A percentile compares a stretch with the other conserved stretches of the same genome.
phyloP scores from a whole-genome alignment of 2,797 vertebrate species.

The Peromyscus melanophrys region DNA sequence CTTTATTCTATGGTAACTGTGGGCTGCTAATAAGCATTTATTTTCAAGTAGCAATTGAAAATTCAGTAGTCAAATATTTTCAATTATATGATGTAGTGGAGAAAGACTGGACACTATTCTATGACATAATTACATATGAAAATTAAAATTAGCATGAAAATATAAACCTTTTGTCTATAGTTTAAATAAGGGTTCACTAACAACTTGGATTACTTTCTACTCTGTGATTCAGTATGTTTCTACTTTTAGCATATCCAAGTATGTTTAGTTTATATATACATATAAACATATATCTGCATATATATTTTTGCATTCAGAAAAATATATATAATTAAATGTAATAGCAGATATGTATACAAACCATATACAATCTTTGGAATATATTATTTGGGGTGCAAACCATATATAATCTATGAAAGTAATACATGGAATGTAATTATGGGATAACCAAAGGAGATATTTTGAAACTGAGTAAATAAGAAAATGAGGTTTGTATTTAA shows the following conservation, averaged over 20 bases:
- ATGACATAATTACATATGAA: not conserved
- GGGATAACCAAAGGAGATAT: not conserved
- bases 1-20: not conserved
- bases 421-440: not conserved
- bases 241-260: not conserved
- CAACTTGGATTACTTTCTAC: not conserved
- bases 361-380: not conserved
- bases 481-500: not conserved
- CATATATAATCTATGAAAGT: not conserved
- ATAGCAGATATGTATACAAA: not conserved
- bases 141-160: not conserved
- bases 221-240: not conserved
- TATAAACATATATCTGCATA: not conserved
- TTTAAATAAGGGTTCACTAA: not conserved
- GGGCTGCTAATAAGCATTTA: not conserved
- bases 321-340: not conserved
- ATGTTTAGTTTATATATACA: not conserved
- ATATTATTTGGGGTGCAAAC: not conserved
- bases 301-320: not conserved
- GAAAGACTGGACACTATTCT: not conserved
- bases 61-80: not conserved
- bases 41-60: not conserved
- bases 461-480: slow-evolving; percentile 33
- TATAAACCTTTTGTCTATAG: not conserved
- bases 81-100: not conserved